Percentiles rank a stretch among this genome's conserved stretches.
phyloP scores from a whole-genome alignment of 2,797 vertebrate genomes.

The Limosa lapponica region DNA sequence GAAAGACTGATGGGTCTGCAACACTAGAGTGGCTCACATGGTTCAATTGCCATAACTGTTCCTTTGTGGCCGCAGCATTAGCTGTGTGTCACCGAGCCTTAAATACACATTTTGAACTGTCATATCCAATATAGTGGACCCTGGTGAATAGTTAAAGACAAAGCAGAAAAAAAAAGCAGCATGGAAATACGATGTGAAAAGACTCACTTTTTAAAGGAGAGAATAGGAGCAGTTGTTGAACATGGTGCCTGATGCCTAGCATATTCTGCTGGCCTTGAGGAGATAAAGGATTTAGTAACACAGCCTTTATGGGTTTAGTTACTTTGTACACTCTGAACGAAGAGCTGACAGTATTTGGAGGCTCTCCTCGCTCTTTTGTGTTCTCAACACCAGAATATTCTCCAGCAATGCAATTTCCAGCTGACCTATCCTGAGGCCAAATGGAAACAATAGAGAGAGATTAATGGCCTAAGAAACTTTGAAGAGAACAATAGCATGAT shows the following conservation, averaged over 20 bases:
- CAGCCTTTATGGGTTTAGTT: background rate
- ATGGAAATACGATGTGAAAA: background rate
- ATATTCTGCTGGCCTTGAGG: background rate
- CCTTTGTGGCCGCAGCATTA: background rate
- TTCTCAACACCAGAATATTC: constrained; percentile 28
- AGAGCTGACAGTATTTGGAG: background rate
- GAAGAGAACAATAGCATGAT: constrained; percentile 48
- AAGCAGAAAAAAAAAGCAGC: background rate
- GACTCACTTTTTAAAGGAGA: background rate
- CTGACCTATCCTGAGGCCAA: constrained; percentile 58
- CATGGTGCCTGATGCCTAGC: background rate
- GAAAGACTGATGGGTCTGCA: constrained; percentile 50
- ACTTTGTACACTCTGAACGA: background rate
- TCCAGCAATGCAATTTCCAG: constrained; percentile 35
- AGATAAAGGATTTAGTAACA: constrained; percentile 34
- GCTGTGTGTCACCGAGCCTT: constrained; percentile 22
- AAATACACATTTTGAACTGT: constrained; percentile 37
- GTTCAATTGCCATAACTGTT: background rate
- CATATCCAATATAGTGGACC: constrained; percentile 10
- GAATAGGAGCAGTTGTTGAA: background rate
- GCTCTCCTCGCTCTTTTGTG: background rate
- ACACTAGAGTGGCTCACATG: background rate
- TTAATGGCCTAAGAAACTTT: constrained; percentile 44
- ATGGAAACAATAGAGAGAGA: constrained; percentile 54
- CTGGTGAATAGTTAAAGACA: constrained; percentile 45